Percentiles rank a stretch among this genome's conserved stretches.
phyloP scores from a whole-genome alignment of 2,113 vertebrate genomes.

The Mirza zaza region DNA sequence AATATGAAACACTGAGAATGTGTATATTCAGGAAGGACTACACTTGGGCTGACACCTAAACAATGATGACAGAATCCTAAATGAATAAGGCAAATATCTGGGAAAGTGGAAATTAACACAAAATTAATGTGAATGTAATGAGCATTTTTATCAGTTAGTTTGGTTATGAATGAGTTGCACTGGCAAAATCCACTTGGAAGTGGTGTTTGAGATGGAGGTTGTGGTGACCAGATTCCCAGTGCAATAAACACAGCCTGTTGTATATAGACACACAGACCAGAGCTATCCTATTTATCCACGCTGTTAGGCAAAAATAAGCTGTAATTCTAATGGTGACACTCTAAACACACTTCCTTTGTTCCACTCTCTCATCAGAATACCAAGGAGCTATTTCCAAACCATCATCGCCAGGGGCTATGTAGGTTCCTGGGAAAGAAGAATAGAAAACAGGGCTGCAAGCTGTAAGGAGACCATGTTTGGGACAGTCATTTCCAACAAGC shows the following conservation, averaged over 20 bases:
- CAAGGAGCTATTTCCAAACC: background rate
- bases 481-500: background rate
- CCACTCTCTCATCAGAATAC: background rate
- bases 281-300: background rate
- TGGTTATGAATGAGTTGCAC: background rate
- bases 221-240: background rate
- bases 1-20: background rate
- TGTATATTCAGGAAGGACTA: background rate
- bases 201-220: background rate
- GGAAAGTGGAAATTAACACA: background rate
- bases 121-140: background rate
- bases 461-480: background rate
- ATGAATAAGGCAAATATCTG: background rate
- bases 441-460: background rate
- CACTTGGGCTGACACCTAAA: background rate
- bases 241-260: fast-evolving
- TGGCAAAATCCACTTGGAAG: background rate
- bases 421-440: background rate
- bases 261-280: background rate
- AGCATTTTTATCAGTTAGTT: background rate
- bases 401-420: background rate
- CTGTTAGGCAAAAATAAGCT: background rate
- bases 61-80: slow-evolving; percentile 3
- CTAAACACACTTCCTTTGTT: background rate
- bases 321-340: background rate